Base-by-base conservation (phyloP, 2,888 invertebrate species). In the Cataglyphis livida region DNA sequence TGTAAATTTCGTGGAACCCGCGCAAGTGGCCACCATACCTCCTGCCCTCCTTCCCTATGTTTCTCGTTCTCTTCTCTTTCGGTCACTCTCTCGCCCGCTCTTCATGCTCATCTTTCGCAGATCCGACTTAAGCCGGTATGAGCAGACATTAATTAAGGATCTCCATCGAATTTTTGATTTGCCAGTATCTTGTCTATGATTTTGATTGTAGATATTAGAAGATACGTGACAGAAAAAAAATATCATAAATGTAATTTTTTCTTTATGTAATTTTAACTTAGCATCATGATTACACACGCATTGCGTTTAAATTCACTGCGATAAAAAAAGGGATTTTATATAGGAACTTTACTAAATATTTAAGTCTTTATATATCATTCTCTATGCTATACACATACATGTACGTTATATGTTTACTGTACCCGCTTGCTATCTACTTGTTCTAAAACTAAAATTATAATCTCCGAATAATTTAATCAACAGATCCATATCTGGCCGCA, bases 401-500 rank as follows among this genome's bases (percentile, higher is more conserved):
- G 18, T 32, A 35, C 25, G 41, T 18, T 38, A 21, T 38, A 15
- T 0, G 21, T 38, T 18, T 28, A 15, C 1, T 28, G 1, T 41
- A 35, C 10, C 3, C 7, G 9, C 32, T n/a, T 74, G 32, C 21
- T 65, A 65, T 41, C 38, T 25, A n/a, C 6, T 15, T 65, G 9
- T 41, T 57, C 9, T 3, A 21, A 59, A 59, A 10, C 9, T 3
- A 21, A 59, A 59, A 10, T 28, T 62, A 62, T 62, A 12, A 38
- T 21, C 64, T 10, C 12, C 54, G 15, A 38, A 78, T 32, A 41
- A 44, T 70, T 3, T 21, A 15, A 28, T 32, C 32, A 32, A 68
- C 90, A 96, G 98, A 93, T 98, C 98, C 4, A 96, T 98, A 89
- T 98, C 98, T 0, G 98, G 98, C 5, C 96, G 99, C 84, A 99